phyloP scores from a whole-genome alignment of 1,140 invertebrate genomes.

The Pachyrhynchus sulphureomaculatus region DNA sequence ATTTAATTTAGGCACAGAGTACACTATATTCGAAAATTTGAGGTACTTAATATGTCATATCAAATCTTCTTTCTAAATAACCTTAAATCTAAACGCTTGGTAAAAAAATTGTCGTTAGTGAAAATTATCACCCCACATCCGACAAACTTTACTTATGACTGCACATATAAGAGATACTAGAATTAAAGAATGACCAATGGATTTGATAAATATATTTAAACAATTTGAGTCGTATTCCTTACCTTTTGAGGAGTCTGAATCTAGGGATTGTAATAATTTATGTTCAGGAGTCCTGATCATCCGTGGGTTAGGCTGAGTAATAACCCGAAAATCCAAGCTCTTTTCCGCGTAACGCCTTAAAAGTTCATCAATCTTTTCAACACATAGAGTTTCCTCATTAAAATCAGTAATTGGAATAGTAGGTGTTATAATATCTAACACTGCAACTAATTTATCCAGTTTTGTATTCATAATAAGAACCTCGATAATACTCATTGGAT shows the following conservation, averaged over 20 bases:
- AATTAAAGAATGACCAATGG: too few species aligned
- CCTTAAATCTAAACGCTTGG: too few species aligned
- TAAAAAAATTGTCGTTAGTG: too few species aligned
- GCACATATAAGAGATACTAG: too few species aligned
- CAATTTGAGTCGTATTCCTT: too few species aligned
- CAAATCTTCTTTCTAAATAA: too few species aligned
- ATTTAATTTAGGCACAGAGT: too few species aligned
- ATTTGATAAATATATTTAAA: too few species aligned
- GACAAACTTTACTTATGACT: too few species aligned
- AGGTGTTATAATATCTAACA: conserved; percentile 51
- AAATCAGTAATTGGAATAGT: conserved; percentile 38
- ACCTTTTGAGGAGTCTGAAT: conserved; percentile 55
- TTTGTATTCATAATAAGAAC: conserved; percentile 75
- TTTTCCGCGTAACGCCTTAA: conserved; percentile 71
- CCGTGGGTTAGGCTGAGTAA: conserved; percentile 48
- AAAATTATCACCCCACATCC: too few species aligned
- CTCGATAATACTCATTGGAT: conserved; percentile 70
- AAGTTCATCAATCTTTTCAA: conserved; percentile 64
- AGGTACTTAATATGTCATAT: too few species aligned
- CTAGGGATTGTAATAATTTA: conserved; percentile 55
- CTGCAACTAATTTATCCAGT: conserved; percentile 63
- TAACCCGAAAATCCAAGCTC: conserved; percentile 68
- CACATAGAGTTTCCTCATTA: conserved; percentile 49
- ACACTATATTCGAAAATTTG: too few species aligned
- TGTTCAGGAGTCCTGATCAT: conserved; percentile 52